Conservation (phyloP, 2,888 invertebrate genomes). For the Taphrorychus bicolor region DNA sequence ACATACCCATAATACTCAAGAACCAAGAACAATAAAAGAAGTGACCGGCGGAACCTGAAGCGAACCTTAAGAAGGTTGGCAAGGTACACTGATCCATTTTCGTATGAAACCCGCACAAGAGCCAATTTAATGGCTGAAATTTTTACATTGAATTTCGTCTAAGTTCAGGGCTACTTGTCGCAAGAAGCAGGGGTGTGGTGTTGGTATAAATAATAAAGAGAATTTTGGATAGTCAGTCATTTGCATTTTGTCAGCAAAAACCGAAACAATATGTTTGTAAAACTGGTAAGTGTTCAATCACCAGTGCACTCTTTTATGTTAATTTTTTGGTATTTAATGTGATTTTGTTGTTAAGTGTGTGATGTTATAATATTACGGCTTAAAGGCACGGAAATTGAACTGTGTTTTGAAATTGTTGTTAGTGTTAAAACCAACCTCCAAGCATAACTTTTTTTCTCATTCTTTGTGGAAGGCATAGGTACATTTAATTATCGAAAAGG, state of each 20-base stretch:
- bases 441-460: too few relatives aligned
- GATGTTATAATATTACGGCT: too few relatives aligned
- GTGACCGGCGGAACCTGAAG: conserved; percentile 30
- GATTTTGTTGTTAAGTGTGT: too few relatives aligned
- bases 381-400: too few relatives aligned
- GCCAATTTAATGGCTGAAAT: conserved; percentile 27
- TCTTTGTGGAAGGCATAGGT: too few relatives aligned
- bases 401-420: too few relatives aligned
- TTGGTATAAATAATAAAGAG: conserved; percentile 52
- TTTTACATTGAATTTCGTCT: conserved; percentile 45
- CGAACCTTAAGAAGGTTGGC: conserved; percentile 27
- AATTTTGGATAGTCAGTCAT: conserved; percentile 40
- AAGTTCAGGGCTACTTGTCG: conserved; percentile 52
- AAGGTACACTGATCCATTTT: conserved; percentile 33
- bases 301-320: neutral
- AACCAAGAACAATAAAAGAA: conserved; percentile 24
- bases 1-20: too few relatives aligned
- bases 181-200: conserved; percentile 53
- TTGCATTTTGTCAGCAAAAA: conserved; percentile 37
- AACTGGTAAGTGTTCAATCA: conserved; percentile 55
- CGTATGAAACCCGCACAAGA: conserved; percentile 26
- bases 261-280: conserved; percentile 58
- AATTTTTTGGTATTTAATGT: neutral
- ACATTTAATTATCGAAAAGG: too few relatives aligned
- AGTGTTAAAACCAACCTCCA: too few relatives aligned